Conservation (phyloP, 1,140 invertebrate species). For the Drosophila nebulosa region DNA sequence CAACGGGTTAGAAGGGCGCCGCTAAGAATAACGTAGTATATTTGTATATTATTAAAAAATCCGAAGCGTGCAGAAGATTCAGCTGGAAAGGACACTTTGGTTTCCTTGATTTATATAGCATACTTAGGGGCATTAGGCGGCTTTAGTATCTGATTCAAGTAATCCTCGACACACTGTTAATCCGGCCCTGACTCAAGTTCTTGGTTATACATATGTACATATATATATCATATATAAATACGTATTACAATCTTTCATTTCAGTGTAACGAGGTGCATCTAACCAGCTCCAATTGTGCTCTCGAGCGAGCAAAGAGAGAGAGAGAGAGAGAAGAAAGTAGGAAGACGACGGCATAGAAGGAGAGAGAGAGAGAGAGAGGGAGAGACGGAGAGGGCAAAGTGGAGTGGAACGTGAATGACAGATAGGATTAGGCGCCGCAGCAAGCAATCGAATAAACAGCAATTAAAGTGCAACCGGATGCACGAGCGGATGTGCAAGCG, state of each 20-base stretch:
- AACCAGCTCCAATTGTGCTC: slow-evolving; percentile 10
- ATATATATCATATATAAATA: neutral
- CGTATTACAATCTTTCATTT: slow-evolving; percentile 3
- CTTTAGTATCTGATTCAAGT: too few species aligned
- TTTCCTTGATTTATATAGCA: too few species aligned
- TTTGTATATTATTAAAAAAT: too few species aligned
- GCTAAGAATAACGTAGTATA: too few species aligned
- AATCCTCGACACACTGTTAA: too few species aligned
- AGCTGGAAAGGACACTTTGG: too few species aligned
- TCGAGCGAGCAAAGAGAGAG: neutral
- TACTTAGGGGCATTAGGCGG: too few species aligned
- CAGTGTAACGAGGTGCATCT: slow-evolving; percentile 7
- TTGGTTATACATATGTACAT: neutral
- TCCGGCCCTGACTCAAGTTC: too few species aligned
- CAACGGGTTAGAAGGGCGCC: neutral
- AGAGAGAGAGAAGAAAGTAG: too few species aligned
- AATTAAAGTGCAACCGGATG: slow-evolving; percentile 13
- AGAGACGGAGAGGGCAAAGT: neutral
- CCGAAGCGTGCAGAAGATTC: too few species aligned
- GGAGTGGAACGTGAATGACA: neutral
- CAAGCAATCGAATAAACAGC: slow-evolving; percentile 9
- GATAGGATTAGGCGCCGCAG: neutral
- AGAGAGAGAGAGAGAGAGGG: neutral
- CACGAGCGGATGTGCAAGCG: slow-evolving; percentile 10
- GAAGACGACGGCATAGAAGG: too few species aligned